Conservation (phyloP, 2,113 vertebrate genomes). For the Microtus montanus region DNA sequence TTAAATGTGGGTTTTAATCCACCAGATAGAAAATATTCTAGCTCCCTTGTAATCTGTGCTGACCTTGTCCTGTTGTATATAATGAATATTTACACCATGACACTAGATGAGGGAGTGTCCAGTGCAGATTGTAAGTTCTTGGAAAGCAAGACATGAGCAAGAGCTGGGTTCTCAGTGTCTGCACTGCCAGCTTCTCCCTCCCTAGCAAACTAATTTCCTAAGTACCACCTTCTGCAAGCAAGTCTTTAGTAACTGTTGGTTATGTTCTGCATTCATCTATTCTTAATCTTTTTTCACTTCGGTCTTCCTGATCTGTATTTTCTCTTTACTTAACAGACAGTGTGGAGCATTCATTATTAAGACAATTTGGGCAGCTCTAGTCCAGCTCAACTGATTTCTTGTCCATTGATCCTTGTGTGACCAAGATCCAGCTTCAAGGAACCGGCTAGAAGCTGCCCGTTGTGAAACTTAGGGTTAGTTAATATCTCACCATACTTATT, state of each 20-base stretch:
- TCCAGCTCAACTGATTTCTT: slow-evolving; percentile 77
- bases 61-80: slow-evolving; percentile 16
- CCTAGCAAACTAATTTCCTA: background rate
- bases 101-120: slow-evolving; percentile 10
- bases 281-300: slow-evolving; percentile 35
- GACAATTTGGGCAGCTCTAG: slow-evolving; percentile 62
- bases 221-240: background rate
- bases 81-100: slow-evolving; percentile 34
- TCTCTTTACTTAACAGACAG: slow-evolving; percentile 77
- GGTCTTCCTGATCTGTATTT: slow-evolving; percentile 65
- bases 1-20: slow-evolving; percentile 35
- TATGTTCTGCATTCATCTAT: slow-evolving; percentile 51
- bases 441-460: slow-evolving; percentile 79
- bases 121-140: slow-evolving; percentile 45
- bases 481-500: slow-evolving; percentile 70
- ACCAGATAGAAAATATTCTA: slow-evolving; percentile 50
- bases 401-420: slow-evolving; percentile 75
- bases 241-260: slow-evolving; percentile 53
- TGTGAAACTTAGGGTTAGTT: slow-evolving; percentile 83
- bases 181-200: background rate
- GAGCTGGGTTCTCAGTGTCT: slow-evolving; percentile 19
- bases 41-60: slow-evolving; percentile 34
- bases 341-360: slow-evolving; percentile 82
- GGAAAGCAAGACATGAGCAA: background rate
- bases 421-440: slow-evolving; percentile 77